phyloP scores from a whole-genome alignment of 2,888 invertebrate genomes.

The Himalopsyche anomala region DNA sequence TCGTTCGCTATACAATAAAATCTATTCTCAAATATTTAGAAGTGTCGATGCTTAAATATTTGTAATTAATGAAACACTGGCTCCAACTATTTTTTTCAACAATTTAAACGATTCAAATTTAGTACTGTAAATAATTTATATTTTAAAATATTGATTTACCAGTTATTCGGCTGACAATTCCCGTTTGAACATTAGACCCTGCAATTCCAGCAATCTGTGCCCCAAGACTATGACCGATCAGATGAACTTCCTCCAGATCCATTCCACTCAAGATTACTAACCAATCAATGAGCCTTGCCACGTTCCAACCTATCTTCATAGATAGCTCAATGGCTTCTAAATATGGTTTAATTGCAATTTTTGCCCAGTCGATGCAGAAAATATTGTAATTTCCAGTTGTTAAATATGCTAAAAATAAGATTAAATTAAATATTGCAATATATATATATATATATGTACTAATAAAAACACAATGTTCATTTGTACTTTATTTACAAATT shows the following conservation, averaged over 20 bases:
- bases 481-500: too few species aligned
- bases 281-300: conserved; percentile 58
- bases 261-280: conserved; percentile 50
- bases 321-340: conserved; percentile 54
- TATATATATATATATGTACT: too few species aligned
- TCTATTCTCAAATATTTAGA: too few species aligned
- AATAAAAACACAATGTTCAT: too few species aligned
- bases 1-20: too few species aligned
- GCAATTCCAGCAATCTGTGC: conserved; percentile 62
- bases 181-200: conserved; percentile 50
- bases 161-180: conserved; percentile 57
- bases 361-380: conserved; percentile 60
- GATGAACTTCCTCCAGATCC: conserved; percentile 52
- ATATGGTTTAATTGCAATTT: conserved; percentile 51
- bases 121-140: too few species aligned
- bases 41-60: too few species aligned
- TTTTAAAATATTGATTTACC: conserved; percentile 39
- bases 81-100: too few species aligned
- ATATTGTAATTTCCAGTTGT: conserved; percentile 49
- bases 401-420: conserved; percentile 56
- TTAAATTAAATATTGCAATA: too few species aligned
- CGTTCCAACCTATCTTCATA: conserved; percentile 41
- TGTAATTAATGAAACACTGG: too few species aligned
- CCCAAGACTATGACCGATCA: conserved; percentile 62
- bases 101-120: too few species aligned